Conservation (phyloP, 2,888 invertebrate genomes). For the Salpingus planirostris region DNA sequence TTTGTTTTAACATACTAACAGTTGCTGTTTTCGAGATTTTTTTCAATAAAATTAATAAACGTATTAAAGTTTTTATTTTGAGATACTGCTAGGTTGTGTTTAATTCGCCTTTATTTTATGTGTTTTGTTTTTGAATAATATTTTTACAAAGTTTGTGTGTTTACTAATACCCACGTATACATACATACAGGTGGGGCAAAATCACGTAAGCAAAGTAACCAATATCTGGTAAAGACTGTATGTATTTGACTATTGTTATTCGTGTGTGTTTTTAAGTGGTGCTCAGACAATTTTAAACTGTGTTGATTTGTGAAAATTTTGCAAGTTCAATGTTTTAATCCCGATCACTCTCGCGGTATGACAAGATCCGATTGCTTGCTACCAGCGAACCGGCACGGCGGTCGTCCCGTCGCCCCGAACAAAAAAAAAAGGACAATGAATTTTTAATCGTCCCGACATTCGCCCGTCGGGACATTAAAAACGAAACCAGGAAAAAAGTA, state of each 20-base stretch:
- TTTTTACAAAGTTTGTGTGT: slow-evolving; percentile 36
- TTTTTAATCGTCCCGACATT: too few species aligned
- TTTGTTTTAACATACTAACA: slow-evolving; percentile 37
- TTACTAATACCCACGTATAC: slow-evolving; percentile 45
- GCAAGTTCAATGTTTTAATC: slow-evolving; percentile 43
- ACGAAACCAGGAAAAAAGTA: too few species aligned
- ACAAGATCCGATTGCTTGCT: slow-evolving; percentile 40
- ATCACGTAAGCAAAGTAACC: slow-evolving; percentile 45
- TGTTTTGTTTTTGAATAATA: slow-evolving; percentile 28
- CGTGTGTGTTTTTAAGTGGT: slow-evolving; percentile 44
- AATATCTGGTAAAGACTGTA: slow-evolving; percentile 44
- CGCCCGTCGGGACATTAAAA: too few species aligned
- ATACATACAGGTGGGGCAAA: slow-evolving; percentile 45
- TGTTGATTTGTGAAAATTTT: slow-evolving; percentile 42
- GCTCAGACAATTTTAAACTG: slow-evolving; percentile 42
- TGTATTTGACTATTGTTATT: slow-evolving; percentile 44
- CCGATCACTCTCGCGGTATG: slow-evolving; percentile 38
- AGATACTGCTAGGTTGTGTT: slow-evolving; percentile 38
- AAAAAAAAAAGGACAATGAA: too few species aligned
- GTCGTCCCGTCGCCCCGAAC: too few species aligned
- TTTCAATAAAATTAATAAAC: slow-evolving; percentile 35
- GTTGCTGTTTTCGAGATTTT: slow-evolving; percentile 34
- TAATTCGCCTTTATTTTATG: slow-evolving; percentile 35
- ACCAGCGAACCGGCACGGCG: slow-evolving; percentile 17
- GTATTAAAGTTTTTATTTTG: slow-evolving; percentile 32